Conservation (phyloP, 2,797 vertebrate species). For the Gymnopithys bicolor region DNA sequence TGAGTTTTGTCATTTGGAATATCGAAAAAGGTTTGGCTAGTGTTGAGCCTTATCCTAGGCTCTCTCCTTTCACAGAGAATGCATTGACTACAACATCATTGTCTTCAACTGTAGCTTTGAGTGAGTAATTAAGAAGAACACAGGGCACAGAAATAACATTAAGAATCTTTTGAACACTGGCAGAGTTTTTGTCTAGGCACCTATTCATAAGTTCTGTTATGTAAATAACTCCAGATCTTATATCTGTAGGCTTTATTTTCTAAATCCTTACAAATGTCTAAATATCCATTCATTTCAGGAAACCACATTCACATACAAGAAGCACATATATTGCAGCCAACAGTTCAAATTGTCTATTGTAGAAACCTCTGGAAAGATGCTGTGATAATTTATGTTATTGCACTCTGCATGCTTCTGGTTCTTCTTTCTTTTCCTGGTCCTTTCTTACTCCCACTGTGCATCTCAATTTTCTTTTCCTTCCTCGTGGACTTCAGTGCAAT, state of each 20-base stretch:
- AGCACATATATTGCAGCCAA: background rate
- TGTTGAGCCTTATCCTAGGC: background rate
- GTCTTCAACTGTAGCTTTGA: background rate
- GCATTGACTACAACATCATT: background rate
- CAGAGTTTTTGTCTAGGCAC: background rate
- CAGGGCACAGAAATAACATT: background rate
- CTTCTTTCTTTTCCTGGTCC: background rate
- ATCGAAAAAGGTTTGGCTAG: background rate
- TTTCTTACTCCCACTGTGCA: background rate
- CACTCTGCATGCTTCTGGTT: accelerated
- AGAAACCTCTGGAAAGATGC: background rate
- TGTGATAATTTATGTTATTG: accelerated
- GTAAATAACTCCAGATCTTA: background rate
- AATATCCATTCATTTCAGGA: background rate
- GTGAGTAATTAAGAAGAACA: background rate
- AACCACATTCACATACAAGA: background rate
- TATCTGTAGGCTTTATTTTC: background rate
- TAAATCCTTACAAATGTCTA: background rate
- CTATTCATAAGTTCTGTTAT: background rate
- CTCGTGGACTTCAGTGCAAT: background rate
- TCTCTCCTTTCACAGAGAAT: background rate
- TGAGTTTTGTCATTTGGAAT: background rate
- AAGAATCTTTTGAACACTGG: background rate
- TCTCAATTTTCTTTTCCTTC: background rate
- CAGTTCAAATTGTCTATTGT: background rate